These are phyloP conservation scores for Agrypnia vestita DNA, from an alignment of 1,140 invertebrate genomes.

Conservation along the genomic window DNA sequence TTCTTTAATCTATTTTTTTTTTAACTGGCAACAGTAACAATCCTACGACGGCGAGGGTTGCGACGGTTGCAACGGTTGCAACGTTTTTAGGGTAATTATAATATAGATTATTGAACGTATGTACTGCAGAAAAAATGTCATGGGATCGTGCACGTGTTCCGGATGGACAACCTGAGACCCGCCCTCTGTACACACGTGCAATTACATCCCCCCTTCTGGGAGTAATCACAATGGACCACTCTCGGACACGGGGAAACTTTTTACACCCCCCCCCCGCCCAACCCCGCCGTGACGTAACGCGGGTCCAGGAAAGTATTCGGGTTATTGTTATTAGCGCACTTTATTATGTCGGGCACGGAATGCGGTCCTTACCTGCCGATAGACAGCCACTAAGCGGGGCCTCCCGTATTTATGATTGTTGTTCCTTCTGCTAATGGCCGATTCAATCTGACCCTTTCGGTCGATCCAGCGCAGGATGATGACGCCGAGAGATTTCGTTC, in stretches of 20 bases:
- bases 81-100: no score
- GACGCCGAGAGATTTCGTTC: no score
- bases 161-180: not conserved
- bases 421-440: conserved; percentile 13
- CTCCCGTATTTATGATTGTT: conserved; percentile 1
- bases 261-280: no score
- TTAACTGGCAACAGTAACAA: no score
- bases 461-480: no score
- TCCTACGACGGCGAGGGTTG: no score
- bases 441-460: not conserved
- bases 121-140: no score
- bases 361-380: conserved; percentile 20
- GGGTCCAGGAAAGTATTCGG: conserved; percentile 1
- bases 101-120: no score
- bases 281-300: not conserved
- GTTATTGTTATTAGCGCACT: conserved; percentile 4
- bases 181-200: conserved; percentile 7
- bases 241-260: not conserved
- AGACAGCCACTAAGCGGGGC: conserved; percentile 12
- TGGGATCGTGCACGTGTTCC: no score
- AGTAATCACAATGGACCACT: conserved; percentile 27
- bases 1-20: no score
- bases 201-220: conserved; percentile 6
- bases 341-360: conserved; percentile 25
- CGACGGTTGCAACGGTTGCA: no score